These are phyloP conservation scores for Dinoponera quadriceps DNA, from an alignment of 1,140 invertebrate genomes.

Conservation along the genomic window DNA sequence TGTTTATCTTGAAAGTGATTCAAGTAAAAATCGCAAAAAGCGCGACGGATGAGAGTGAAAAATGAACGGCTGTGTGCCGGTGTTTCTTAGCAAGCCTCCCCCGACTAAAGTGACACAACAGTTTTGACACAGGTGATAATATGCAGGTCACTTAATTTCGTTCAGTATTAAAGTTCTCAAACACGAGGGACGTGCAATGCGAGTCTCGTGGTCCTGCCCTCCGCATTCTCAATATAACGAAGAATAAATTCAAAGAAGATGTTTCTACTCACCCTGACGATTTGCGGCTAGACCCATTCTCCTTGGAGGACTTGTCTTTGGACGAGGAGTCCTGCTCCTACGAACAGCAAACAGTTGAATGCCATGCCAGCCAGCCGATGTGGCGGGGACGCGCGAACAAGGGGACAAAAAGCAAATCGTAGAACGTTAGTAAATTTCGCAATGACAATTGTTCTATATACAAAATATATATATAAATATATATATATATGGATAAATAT, in stretches of 20 bases:
- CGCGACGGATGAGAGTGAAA: neutral
- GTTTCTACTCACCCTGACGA: constrained; percentile 85
- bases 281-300: constrained; percentile 87
- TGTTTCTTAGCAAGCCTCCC: constrained; percentile 15
- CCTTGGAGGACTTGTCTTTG: constrained; percentile 86
- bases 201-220: constrained; percentile 20
- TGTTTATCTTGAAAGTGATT: constrained; percentile 1
- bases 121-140: constrained; percentile 7
- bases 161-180: constrained; percentile 14
- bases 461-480: constrained; percentile 42
- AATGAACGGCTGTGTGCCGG: neutral
- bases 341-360: constrained; percentile 88
- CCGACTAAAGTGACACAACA: neutral
- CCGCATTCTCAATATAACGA: neutral
- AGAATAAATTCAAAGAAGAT: constrained; percentile 10
- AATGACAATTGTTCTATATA: constrained; percentile 65
- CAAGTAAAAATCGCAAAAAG: constrained; percentile 23
- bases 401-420: constrained; percentile 85
- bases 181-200: constrained; percentile 40
- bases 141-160: constrained; percentile 6
- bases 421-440: constrained; percentile 81
- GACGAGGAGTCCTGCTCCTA: constrained; percentile 86
- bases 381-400: constrained; percentile 86
- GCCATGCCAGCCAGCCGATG: constrained; percentile 86
- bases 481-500: constrained; percentile 40